Conservation (phyloP, 2,888 invertebrate species). For the Petrophora chlorosata region DNA sequence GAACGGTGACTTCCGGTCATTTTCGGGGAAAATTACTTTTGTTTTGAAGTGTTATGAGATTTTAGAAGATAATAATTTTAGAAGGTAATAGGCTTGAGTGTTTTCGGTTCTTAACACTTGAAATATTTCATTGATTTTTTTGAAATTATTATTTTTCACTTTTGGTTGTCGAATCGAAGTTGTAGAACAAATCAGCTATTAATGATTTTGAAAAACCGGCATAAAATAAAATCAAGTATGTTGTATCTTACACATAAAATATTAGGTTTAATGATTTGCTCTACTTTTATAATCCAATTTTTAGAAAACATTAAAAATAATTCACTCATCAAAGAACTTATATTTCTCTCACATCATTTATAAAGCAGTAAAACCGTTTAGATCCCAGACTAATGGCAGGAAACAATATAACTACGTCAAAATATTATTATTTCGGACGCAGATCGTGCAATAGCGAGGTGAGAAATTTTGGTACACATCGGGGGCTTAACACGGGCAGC, state of each 20-base stretch:
- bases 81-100: not conserved
- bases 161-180: no score
- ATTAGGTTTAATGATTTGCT: not conserved
- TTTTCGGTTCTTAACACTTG: not conserved
- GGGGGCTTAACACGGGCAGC: constrained; percentile 23
- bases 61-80: not conserved
- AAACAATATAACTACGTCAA: constrained; percentile 32
- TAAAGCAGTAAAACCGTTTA: constrained; percentile 6
- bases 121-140: no score
- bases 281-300: not conserved
- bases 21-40: constrained; percentile 11
- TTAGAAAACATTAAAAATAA: constrained; percentile 7
- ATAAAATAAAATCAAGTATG: not conserved
- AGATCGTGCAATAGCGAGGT: constrained; percentile 29
- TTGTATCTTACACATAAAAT: not conserved
- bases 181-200: no score
- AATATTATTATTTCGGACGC: constrained; percentile 31
- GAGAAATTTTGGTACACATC: constrained; percentile 35
- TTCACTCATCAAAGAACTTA: constrained; percentile 15
- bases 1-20: constrained; percentile 28
- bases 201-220: no score
- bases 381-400: not conserved
- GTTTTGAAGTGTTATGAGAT: constrained; percentile 15
- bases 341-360: constrained; percentile 2
- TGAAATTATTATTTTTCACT: no score